These are phyloP conservation scores for Lasioglossum vierecki DNA, from an alignment of 2,888 invertebrate species.

Conservation along the genomic window DNA sequence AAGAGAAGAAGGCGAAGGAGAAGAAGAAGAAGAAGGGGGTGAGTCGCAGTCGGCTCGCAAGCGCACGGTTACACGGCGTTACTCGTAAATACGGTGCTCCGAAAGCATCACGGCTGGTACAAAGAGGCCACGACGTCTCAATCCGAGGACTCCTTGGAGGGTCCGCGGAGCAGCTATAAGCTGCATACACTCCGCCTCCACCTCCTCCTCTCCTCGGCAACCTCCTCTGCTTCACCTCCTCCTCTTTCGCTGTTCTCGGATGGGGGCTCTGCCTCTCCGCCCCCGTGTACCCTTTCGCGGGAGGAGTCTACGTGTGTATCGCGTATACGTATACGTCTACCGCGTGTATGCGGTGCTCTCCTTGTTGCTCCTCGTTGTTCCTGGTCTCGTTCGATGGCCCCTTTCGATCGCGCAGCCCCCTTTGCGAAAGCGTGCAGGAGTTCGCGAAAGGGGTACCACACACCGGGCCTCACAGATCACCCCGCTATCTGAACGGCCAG, in stretches of 20 bases:
- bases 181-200: slow-evolving; percentile 61
- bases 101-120: slow-evolving; percentile 82
- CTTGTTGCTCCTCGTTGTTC: slow-evolving; percentile 30
- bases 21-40: not conserved
- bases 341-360: slow-evolving; percentile 24
- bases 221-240: slow-evolving; percentile 25
- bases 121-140: slow-evolving; percentile 84
- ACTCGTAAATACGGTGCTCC: slow-evolving; percentile 83
- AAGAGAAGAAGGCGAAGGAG: slow-evolving; percentile 30
- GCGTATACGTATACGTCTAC: not conserved
- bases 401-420: slow-evolving; percentile 71
- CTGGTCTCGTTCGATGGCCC: slow-evolving; percentile 62
- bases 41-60: slow-evolving; percentile 76
- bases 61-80: slow-evolving; percentile 80
- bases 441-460: slow-evolving; percentile 83
- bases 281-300: not conserved
- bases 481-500: slow-evolving; percentile 81
- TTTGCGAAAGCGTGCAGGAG: slow-evolving; percentile 77
- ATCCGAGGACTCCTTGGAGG: slow-evolving; percentile 78
- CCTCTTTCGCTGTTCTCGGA: slow-evolving; percentile 16
- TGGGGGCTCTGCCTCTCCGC: not conserved
- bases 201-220: slow-evolving; percentile 39
- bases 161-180: slow-evolving; percentile 74
- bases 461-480: slow-evolving; percentile 84
- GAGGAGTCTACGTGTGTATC: not conserved